Evolutionary conservation across 2,113 vertebrate species (phyloP).

Genomic region (Echinops telfairi): DNA sequence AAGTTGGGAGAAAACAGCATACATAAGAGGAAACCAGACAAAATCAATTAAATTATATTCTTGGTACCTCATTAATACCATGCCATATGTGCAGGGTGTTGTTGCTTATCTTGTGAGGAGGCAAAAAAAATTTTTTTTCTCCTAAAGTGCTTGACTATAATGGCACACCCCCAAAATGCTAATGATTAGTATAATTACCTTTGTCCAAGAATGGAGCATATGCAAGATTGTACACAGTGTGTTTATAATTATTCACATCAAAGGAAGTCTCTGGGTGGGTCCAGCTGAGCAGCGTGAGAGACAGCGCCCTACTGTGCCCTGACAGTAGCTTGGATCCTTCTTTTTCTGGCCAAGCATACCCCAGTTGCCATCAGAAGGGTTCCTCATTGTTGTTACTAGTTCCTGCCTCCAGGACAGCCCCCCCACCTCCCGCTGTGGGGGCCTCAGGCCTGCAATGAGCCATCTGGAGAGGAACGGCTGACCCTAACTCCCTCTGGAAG

Average conservation of each 20-base stretch:
- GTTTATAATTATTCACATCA: slow-evolving; percentile 64
- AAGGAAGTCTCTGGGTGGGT: neutral
- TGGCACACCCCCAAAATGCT: slow-evolving; percentile 49
- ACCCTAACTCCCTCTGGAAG: slow-evolving; percentile 66
- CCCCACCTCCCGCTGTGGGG: neutral
- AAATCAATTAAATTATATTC: slow-evolving; percentile 24
- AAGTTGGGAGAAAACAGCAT: neutral
- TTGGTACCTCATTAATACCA: slow-evolving; percentile 13
- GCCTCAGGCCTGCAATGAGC: slow-evolving; percentile 29
- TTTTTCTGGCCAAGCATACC: slow-evolving; percentile 16
- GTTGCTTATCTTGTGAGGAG: neutral
- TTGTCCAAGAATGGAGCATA: slow-evolving; percentile 65
- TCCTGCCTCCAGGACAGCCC: slow-evolving; percentile 50
- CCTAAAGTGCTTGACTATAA: slow-evolving; percentile 46
- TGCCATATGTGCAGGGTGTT: neutral
- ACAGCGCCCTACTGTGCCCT: slow-evolving; percentile 52
- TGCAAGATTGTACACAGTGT: slow-evolving; percentile 45
- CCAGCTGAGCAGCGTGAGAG: slow-evolving; percentile 64
- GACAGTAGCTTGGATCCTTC: slow-evolving; percentile 70
- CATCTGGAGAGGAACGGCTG: slow-evolving; percentile 73
- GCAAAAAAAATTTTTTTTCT: neutral
- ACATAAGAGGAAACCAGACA: slow-evolving; percentile 1
- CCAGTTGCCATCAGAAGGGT: slow-evolving; percentile 61
- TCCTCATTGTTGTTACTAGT: slow-evolving; percentile 48
- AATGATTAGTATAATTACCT: slow-evolving; percentile 55